Base-by-base conservation (phyloP, 2,888 invertebrate genomes). In the Drosophila mimetica region DNA sequence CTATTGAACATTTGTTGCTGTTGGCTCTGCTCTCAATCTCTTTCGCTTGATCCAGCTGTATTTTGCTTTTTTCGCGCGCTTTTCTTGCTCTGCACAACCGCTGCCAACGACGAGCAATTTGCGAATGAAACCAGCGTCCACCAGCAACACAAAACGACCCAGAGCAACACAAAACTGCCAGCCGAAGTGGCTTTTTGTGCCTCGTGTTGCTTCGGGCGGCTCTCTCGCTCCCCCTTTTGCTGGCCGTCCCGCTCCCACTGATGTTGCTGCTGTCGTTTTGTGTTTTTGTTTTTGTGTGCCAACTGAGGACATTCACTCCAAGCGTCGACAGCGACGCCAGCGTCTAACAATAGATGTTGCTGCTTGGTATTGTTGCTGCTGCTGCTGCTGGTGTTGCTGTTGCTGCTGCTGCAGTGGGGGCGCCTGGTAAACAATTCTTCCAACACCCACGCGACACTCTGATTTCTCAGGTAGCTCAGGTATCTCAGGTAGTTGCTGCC, bases 281-380 rank as follows among this genome's bases (percentile, higher is more conserved):
- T 58, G 64, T 81, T 77, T 86, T 80, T 86, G 74, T 79, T 79
- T 77, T 88, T 90, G 86, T 90, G 90, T 90, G 89, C 84, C 90
- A 91, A 90, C 90, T 89, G 91, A 91, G 91, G 90, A 91, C 91
- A 91, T 90, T 90, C 90, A 90, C 90, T 91, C 90, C 88, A 67
- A 69, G 71, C 69, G 76, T 69, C 75, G 70, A 66, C 55, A 42
- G 50, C 55, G 64, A 52, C 63, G 61, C 46, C 61, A 42, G 71
- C 66, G 64, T 82, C 80, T 82, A 87, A 87, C 88, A 87, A 87
- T 87, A 85, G 82, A 83, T 77, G 79, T 65, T 74, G 79, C 60
- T 84, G 84, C 71, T 55, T 55, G 79, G 2, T n/a, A 47, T 8
- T 46, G 52, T 63, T 18, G 42, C 13, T 41, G 41, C 5, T 73